Percentiles rank a stretch among this genome's conserved stretches.
Conservation (phyloP, 2,888 invertebrate species). For the Volucella bombylans region DNA sequence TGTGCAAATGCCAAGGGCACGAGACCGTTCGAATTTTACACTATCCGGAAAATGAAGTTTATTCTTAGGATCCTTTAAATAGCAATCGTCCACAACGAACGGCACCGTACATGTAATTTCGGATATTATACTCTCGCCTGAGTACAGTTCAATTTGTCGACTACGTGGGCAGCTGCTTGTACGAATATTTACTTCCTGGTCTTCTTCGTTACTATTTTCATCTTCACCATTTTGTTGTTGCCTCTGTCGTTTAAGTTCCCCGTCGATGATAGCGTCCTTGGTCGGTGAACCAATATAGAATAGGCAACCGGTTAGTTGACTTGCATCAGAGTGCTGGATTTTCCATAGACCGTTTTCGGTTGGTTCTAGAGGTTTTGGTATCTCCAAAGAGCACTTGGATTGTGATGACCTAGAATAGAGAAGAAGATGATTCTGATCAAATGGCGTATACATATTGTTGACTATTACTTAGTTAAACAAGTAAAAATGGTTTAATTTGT, state of each 20-base stretch:
- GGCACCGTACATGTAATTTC: constrained; percentile 75
- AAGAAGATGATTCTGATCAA: constrained; percentile 12
- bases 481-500: constrained; percentile 17
- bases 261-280: constrained; percentile 74
- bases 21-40: constrained; percentile 73
- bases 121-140: constrained; percentile 67
- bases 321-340: constrained; percentile 74
- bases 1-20: constrained; percentile 75
- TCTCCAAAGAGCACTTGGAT: constrained; percentile 76
- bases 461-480: constrained; percentile 60
- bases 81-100: constrained; percentile 76
- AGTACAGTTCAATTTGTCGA: constrained; percentile 63
- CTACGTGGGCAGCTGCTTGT: background rate
- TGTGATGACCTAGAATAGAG: constrained; percentile 69
- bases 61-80: constrained; percentile 76
- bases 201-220: constrained; percentile 3
- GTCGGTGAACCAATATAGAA: constrained; percentile 74
- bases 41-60: constrained; percentile 75
- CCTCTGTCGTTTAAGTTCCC: constrained; percentile 65
- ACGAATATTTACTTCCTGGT: constrained; percentile 32
- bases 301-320: constrained; percentile 75
- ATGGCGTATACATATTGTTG: background rate
- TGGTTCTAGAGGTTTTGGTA: constrained; percentile 75
- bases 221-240: constrained; percentile 37
- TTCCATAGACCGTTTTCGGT: constrained; percentile 76